Evolutionary conservation across 1,140 invertebrate species (phyloP).

Genomic region (Marisa cornuarietis): DNA sequence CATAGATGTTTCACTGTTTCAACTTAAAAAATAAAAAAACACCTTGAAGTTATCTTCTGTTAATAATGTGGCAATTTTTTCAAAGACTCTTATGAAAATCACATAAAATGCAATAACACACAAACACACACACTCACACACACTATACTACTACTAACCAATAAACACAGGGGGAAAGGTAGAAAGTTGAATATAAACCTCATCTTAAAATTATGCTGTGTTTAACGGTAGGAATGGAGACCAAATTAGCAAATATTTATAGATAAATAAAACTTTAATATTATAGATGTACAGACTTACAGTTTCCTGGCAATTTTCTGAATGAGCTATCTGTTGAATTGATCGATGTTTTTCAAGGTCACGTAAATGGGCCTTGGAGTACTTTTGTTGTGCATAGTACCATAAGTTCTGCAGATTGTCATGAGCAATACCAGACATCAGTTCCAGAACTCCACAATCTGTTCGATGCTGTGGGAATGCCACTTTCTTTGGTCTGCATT

Average conservation of each 20-base stretch:
- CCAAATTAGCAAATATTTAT: neutral
- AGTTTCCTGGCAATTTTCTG: neutral
- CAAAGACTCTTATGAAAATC: no score
- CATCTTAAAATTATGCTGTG: neutral
- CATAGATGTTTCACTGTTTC: neutral
- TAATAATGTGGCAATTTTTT: no score
- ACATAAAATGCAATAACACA: no score
- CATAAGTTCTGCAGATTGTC: conserved; percentile 16
- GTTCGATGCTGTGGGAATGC: neutral
- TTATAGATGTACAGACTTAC: neutral
- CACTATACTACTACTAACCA: no score
- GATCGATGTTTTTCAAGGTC: neutral
- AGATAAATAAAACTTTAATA: no score
- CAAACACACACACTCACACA: no score
- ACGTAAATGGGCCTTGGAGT: conserved; percentile 5
- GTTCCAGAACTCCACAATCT: conserved; percentile 2
- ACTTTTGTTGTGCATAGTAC: conserved; percentile 5
- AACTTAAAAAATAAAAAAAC: neutral
- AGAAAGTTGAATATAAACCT: neutral
- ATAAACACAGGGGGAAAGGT: no score
- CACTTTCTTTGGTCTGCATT: conserved; percentile 2
- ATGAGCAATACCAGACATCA: conserved; percentile 6
- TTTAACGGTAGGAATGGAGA: neutral
- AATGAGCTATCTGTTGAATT: neutral
- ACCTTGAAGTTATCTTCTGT: neutral